These are phyloP conservation scores for Cygnus buccinator DNA, from an alignment of 2,113 vertebrate species.

Conservation along the genomic window DNA sequence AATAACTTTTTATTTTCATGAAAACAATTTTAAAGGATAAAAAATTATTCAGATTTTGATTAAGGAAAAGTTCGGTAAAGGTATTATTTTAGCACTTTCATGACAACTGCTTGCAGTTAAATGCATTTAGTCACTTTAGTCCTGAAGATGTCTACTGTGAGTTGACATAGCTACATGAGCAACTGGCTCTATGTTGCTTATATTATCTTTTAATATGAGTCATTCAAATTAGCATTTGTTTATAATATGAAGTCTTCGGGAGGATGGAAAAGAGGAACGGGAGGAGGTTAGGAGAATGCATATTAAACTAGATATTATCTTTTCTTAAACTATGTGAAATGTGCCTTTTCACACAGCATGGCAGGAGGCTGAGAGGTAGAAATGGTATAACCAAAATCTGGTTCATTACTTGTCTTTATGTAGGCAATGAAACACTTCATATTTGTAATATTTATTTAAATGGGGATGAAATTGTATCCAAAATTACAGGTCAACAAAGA, in stretches of 20 bases:
- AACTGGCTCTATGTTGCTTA: not conserved
- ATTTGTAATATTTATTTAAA: not conserved
- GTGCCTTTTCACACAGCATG: not conserved
- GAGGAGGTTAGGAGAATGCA: not conserved
- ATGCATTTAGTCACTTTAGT: too few relatives aligned
- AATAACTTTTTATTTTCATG: not conserved
- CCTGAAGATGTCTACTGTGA: not conserved
- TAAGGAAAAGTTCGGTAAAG: not conserved
- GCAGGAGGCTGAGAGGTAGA: not conserved
- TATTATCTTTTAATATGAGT: not conserved
- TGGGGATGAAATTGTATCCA: not conserved
- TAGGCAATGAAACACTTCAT: not conserved
- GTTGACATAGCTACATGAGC: not conserved
- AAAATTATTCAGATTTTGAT: not conserved
- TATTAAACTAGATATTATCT: not conserved
- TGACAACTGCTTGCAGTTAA: not conserved
- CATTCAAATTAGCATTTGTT: not conserved
- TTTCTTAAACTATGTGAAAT: not conserved
- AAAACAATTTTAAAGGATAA: too few relatives aligned
- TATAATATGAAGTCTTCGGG: not conserved
- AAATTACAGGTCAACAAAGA: not conserved
- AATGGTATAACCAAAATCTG: not conserved
- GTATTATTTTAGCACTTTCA: not conserved
- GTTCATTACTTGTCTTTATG: not conserved
- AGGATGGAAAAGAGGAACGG: not conserved